Base-by-base conservation (phyloP, 1,140 invertebrate species). In the Vanessa atalanta region DNA sequence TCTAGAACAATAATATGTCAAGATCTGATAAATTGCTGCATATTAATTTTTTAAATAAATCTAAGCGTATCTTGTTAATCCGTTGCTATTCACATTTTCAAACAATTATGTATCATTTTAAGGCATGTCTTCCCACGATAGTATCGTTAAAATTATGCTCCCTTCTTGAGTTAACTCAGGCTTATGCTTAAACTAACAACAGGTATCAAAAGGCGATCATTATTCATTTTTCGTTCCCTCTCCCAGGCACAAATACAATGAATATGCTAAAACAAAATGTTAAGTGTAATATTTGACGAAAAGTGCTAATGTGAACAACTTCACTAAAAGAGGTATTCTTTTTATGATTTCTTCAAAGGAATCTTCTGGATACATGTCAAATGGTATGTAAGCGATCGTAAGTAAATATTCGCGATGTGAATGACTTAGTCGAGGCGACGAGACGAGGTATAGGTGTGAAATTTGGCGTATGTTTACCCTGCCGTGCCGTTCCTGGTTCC, bases 111-210 rank as follows among this genome's bases (percentile, higher is more conserved):
- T 81, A 80, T 79, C 78, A 81, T 83, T 85, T 88, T 83, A 86
- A 88, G 80, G 80, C 85, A 75, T 86, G 79, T 82, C 81, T 89
- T 90, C 87, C 84, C 88, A 90, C 88, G 86, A 88, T 88, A 83
- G 81, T 88, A 88, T 88, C 86, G 79, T 81, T 74, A 79, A 78
- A 79, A 72, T 73, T 80, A 72, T 43, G 37, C 37, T 43, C 37
- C 37, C 37, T 43, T 43, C 37, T 43, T 43, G 26, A 81, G 77
- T 81, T 83, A 83, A 79, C 78, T 78, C 73, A 83, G 81, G 86
- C 84, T 84, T 87, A 83, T 89, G 78, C 84, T 86, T 84, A 81
- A 81, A 83, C 65, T 53, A 23, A 63, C 57, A 68, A 31, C 70
- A 73, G 70, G 70, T 70, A 70, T 69, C 16, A 13, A 74, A 31